phyloP scores from a whole-genome alignment of 2,113 vertebrate species.

The Morphnarchus princeps region DNA sequence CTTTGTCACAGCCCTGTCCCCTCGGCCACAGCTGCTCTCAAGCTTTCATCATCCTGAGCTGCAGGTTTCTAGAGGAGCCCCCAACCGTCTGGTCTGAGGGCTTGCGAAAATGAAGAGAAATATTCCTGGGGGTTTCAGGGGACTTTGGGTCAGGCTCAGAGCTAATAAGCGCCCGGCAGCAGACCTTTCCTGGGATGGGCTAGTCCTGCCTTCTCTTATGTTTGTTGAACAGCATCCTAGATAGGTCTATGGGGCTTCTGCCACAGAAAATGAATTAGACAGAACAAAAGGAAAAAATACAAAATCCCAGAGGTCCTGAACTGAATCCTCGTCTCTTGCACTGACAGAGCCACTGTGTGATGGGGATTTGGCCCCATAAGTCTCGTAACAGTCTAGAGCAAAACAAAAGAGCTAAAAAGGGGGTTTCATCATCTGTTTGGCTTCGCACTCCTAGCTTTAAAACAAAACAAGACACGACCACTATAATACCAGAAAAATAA shows the following conservation, averaged over 20 bases:
- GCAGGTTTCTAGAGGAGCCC: not conserved
- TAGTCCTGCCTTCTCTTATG: not conserved
- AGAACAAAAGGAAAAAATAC: not conserved
- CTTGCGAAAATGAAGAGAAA: not conserved
- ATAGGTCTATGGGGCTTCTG: not conserved
- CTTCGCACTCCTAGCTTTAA: conserved; percentile 50
- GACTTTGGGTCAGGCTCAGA: not conserved
- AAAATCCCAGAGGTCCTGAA: not conserved
- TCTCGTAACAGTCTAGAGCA: not conserved
- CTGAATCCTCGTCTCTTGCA: not conserved
- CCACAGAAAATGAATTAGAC: not conserved
- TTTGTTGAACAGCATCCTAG: not conserved
- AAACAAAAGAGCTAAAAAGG: conserved; percentile 50
- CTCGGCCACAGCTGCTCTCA: not conserved
- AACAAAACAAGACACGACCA: conserved; percentile 65
- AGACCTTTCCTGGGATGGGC: not conserved
- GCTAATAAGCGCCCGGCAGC: not conserved
- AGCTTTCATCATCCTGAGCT: not conserved
- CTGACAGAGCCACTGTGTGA: not conserved
- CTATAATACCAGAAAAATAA: conserved; percentile 69
- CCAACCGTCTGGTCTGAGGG: fast-evolving
- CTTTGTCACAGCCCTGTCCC: not conserved
- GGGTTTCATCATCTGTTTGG: conserved; percentile 57
- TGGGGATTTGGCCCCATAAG: not conserved
- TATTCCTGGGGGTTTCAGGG: not conserved